Base-by-base conservation (phyloP, 1,140 invertebrate species). In the Heliothis subflexa region DNA sequence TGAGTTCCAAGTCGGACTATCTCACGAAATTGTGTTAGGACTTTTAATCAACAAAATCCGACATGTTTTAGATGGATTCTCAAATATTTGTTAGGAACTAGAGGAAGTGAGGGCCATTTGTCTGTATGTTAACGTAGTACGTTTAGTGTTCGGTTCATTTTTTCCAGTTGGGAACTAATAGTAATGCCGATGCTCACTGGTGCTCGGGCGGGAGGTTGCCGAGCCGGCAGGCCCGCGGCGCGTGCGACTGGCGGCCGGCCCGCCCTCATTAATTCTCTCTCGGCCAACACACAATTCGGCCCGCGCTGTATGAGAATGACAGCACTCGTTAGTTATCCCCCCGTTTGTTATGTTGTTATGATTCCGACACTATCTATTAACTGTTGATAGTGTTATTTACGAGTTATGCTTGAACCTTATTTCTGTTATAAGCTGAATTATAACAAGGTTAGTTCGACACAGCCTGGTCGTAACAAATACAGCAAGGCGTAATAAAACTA, bases 241-340 rank as follows among this genome's bases (percentile, higher is more conserved):
- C 78, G 80, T 83, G 85, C 78, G 83, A 78, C 83, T 81, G 81
- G 78, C 77, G 68, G 77, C n/a, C 77, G 75, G 76, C 77, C 78
- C 52, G 81, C 79, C 81, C 85, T 88, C 89, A 89, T 89, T 91
- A 88, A 91, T 91, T 85, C 83, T 86, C 83, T 85, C 81, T 72
- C 86, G 79, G 81, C 83, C 83, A 87, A 83, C 88, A 85, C 84
- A 80, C 86, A 81, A 78, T 78, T 78, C 75, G 75, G 83, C 73
- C 79, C 80, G 81, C 85, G 78, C 83, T 85, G 85, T 85, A 84
- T 91, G 88, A 86, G 83, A 86, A 83, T 91, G 89, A 89, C 89
- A 91, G 86, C 86, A 84, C 81, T 91, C 89, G 87, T 91, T 91
- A 88, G 85, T 89, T 91, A 91, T 83, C 86, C 83, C 70, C 82